These are phyloP conservation scores for Telmatherina bonti DNA, from an alignment of 2,797 vertebrate genomes.

Conservation along the genomic window DNA sequence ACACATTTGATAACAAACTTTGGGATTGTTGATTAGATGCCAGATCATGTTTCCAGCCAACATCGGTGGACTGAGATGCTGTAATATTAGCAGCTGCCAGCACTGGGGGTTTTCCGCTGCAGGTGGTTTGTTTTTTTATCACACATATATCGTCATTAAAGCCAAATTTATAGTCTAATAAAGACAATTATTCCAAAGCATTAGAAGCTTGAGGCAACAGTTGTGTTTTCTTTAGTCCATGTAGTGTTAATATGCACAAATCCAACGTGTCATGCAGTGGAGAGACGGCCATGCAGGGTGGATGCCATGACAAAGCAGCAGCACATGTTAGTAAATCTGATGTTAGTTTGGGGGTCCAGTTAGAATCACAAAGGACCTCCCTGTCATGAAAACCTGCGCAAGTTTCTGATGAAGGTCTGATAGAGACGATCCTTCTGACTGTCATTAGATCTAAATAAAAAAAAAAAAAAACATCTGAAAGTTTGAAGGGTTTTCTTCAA, in stretches of 20 bases:
- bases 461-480: background rate
- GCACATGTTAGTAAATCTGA: conserved; percentile 17
- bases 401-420: background rate
- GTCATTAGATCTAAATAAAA: background rate
- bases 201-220: conserved; percentile 23
- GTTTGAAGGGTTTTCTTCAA: background rate
- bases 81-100: background rate
- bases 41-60: conserved; percentile 13
- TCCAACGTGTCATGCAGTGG: too few relatives aligned
- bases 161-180: conserved; percentile 8
- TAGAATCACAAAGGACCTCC: conserved; percentile 17
- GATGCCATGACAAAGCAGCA: conserved; percentile 44
- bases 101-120: conserved; percentile 32
- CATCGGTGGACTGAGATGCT: background rate
- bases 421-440: background rate
- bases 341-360: conserved; percentile 13
- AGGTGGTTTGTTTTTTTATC: conserved; percentile 62
- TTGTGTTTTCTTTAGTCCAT: conserved; percentile 2
- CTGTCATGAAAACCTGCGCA: background rate
- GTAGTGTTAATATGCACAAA: conserved; percentile 1
- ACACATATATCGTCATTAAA: conserved; percentile 20
- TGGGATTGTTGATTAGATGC: conserved; percentile 9
- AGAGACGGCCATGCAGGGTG: conserved; percentile 65
- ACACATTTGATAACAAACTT: conserved; percentile 26
- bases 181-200: background rate